Evolutionary conservation across 1,140 invertebrate genomes (phyloP), one percentile per base, ranked within the genome.

Genomic region (Saccostrea echinata): DNA sequence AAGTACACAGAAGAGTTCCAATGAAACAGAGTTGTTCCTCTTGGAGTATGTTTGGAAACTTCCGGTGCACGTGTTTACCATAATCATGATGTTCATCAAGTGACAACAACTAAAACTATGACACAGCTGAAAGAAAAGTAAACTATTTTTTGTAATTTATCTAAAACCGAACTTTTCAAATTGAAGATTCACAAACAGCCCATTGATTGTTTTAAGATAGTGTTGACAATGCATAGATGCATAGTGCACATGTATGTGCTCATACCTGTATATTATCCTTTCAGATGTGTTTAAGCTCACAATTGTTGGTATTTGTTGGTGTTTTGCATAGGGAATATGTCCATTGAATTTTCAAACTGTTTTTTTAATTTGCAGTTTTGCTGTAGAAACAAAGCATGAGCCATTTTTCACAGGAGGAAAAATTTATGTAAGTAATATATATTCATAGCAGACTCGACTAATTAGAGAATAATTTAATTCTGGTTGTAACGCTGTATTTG

Each of bases 351-450:
- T 80, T 52, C 12, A n/a, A n/a, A n/a, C n/a, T 84, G 1, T 9
- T 0, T 0, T 12, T 92, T 91, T 85, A 90, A 88, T 89, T 96
- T 96, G 64, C 92, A 98, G 98, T 90, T 98, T 97, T 95, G 96
- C 97, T 84, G 96, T 97, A 76, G 96, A 97, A 92, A 95, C 96
- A 24, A 97, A 97, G 92, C 96, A 97, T 95, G 97, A 96, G 91
- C 97, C 98, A 18, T 98, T 98, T 94, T 98, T 97, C 91, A 97
- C 97, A 1, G 97, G 97, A 82, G 97, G 97, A 90, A 96, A 97
- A 93, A 96, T 98, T 86, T 95, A 95, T 91, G 96, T 97, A 95
- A 91, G 92, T 93, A 43, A 43, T 43, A 6, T 6, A 2, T 43
- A 43, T 43, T 8, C 43, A n/a, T 43, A 43, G 43, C 43, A 43